Base-by-base conservation (phyloP, 2,113 vertebrate genomes). In the Leptobrachium ailaonicum region DNA sequence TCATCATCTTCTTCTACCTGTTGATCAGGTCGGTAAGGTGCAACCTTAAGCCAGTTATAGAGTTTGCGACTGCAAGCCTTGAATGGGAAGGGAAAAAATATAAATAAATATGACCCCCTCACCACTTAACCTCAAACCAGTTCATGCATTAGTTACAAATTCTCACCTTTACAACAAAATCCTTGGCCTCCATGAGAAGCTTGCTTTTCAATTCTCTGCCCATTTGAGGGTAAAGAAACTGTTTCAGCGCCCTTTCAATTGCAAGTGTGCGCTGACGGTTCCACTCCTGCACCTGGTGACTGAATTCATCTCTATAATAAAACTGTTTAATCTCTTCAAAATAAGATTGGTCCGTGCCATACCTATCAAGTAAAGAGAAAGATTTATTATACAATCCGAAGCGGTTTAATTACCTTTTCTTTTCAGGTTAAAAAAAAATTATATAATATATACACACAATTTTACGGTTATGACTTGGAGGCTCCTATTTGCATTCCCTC, bases 291-390 rank as follows among this genome's bases (percentile, higher is more conserved):
- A 99, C 98, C 84, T 99, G 98, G 88, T 99, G 98, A 85, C 98
- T 99, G 92, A 99, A 99, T 89, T 99, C 98, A 50, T 99, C 98
- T 68, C 98, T 94, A 85, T 99, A 99, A 86, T 99, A 99, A 88
- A 99, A 99, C 85, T 99, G 97, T 82, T 99, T 99, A 87, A 99
- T 99, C 86, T 99, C 98, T 74, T 99, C 98, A 84, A 98, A 99
- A 83, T 99, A 99, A 0, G 96, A 97, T 89, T 98, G 97, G 87
- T 99, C 98, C 0, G 88, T 96, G 4, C 95, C 96, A 3, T 94
- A 99, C 66, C 98, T 99, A 86, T 73, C 80, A 54, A 44, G 56
- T 72, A 80, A 42, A 40, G 11, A 58, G 1, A 45, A 70, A 62
- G 54, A 20, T 32, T 32, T 32, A 32, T 32, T 32, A 32, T 32